Evolutionary conservation across 35 echinoderm and acorn worm genomes (phyloP).

Genomic region (Apostichopus japonicus): DNA sequence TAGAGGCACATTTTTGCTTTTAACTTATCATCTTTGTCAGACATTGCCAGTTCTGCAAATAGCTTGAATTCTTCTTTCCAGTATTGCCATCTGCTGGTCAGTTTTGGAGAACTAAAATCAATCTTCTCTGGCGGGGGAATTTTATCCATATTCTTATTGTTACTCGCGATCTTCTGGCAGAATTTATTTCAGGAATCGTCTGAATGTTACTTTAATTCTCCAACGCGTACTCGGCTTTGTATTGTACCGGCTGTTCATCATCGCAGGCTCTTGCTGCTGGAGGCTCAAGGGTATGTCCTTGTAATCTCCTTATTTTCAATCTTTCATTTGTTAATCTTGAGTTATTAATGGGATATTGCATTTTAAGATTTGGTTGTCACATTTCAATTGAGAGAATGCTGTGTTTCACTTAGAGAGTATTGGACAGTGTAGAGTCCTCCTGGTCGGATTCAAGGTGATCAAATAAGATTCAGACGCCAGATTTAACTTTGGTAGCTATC

Average conservation of each 20-base stretch:
- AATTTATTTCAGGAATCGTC: background rate
- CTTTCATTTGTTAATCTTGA: no score
- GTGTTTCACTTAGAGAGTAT: no score
- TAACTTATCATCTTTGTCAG: background rate
- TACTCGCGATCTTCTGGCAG: background rate
- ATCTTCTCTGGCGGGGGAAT: background rate
- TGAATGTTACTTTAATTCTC: background rate
- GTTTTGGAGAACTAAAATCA: background rate
- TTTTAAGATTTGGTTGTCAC: no score
- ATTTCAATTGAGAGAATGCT: no score
- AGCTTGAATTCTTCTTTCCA: slow-evolving; percentile 27
- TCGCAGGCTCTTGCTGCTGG: no score
- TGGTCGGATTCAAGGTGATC: no score
- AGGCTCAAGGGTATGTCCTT: no score
- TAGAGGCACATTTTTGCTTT: slow-evolving; percentile 36
- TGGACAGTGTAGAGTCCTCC: no score
- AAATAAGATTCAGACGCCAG: no score
- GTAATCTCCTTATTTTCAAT: no score
- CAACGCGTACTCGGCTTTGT: background rate
- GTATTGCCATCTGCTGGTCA: background rate
- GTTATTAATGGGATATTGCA: no score
- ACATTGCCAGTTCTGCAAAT: slow-evolving; percentile 27
- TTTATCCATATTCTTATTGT: background rate
- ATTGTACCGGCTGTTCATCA: background rate
- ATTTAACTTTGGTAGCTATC: no score